phyloP scores from a whole-genome alignment of 2,797 vertebrate genomes.

The Gallinago nigripennis region DNA sequence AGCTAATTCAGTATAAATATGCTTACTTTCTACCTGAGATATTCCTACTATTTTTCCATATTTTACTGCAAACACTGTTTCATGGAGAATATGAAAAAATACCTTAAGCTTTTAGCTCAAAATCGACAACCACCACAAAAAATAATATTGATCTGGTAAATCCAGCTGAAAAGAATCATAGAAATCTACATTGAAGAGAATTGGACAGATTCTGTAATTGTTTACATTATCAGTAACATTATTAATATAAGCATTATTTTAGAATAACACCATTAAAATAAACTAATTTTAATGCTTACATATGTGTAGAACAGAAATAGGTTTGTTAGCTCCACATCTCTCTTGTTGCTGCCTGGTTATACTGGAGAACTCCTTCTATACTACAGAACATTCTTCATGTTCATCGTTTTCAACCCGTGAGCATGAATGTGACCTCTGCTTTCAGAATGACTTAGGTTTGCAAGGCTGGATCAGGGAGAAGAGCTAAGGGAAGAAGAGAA shows the following conservation, averaged over 20 bases:
- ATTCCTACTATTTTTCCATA: not conserved
- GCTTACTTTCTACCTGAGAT: not conserved
- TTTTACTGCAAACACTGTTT: not conserved
- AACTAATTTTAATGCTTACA: not conserved
- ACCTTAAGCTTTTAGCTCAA: not conserved
- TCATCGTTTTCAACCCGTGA: not conserved
- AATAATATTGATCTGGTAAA: not conserved
- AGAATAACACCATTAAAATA: not conserved
- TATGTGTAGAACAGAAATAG: not conserved
- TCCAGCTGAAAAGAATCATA: not conserved
- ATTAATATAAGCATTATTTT: not conserved
- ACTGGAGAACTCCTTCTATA: not conserved
- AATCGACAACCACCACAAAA: not conserved
- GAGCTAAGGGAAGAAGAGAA: not conserved
- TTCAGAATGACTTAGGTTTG: accelerated
- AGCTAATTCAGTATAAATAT: constrained; percentile 8
- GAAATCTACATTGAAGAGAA: not conserved
- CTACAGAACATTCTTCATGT: not conserved
- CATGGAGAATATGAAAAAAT: not conserved
- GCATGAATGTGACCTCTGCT: not conserved
- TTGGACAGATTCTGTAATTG: not conserved
- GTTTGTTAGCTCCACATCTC: accelerated
- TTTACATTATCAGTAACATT: not conserved
- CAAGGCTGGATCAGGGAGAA: not conserved
- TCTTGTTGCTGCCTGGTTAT: not conserved